phyloP scores from a whole-genome alignment of 2,797 vertebrate genomes.

The Gambelia wislizenii region DNA sequence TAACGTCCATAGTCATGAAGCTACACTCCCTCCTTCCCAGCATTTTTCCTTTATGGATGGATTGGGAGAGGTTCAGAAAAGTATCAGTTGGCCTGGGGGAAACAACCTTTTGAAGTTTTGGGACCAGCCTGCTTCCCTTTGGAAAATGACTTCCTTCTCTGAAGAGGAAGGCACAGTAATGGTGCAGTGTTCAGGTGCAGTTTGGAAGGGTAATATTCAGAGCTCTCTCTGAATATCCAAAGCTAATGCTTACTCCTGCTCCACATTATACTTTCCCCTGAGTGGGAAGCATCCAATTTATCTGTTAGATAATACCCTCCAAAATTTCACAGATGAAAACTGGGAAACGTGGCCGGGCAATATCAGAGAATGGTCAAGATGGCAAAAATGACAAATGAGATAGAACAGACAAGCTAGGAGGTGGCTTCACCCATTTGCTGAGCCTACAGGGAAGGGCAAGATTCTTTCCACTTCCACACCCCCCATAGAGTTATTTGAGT shows the following conservation, averaged over 20 bases:
- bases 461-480: too few relatives aligned
- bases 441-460: too few relatives aligned
- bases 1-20: neutral
- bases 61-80: neutral
- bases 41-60: neutral
- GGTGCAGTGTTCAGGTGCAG: neutral
- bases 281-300: neutral
- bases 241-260: neutral
- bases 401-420: too few relatives aligned
- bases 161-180: too few relatives aligned
- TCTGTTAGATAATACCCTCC: neutral
- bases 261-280: neutral
- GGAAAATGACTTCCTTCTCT: too few relatives aligned
- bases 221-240: neutral
- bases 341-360: too few relatives aligned
- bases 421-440: too few relatives aligned
- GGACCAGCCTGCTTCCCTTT: neutral
- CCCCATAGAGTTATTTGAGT: too few relatives aligned
- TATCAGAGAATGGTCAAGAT: too few relatives aligned
- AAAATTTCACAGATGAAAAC: too few relatives aligned
- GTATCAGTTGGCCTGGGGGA: too few relatives aligned
- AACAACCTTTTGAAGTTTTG: neutral
- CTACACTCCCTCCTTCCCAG: neutral
- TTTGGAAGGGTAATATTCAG: neutral
- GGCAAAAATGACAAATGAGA: too few relatives aligned